Conservation (phyloP, 2,113 vertebrate species). For the Emydocephalus ijimae region DNA sequence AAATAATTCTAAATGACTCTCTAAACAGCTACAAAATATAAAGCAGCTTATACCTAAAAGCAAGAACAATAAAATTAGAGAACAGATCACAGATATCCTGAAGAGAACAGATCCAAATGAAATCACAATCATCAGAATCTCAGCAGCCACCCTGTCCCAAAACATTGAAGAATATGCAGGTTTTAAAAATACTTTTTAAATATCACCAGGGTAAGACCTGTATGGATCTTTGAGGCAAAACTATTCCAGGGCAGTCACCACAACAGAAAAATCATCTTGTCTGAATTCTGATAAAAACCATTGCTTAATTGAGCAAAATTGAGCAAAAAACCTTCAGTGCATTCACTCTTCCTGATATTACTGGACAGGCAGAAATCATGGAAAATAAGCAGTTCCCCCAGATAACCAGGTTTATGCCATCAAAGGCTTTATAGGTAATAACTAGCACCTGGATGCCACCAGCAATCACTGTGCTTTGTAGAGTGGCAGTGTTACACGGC, state of each 20-base stretch:
- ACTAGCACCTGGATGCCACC: neutral
- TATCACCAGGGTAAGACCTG: neutral
- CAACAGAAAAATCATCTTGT: neutral
- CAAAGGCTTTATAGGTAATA: neutral
- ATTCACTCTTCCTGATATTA: neutral
- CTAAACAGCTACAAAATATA: neutral
- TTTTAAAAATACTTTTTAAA: neutral
- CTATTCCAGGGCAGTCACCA: neutral
- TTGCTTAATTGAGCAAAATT: neutral
- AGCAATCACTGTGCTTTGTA: neutral
- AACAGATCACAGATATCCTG: neutral
- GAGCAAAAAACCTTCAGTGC: neutral
- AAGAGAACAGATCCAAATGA: neutral
- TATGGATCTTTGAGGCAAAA: neutral
- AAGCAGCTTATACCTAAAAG: neutral
- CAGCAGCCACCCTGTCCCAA: neutral
- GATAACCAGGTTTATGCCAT: neutral
- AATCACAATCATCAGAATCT: neutral
- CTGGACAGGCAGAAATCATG: neutral
- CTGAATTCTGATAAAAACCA: neutral
- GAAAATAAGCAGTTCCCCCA: neutral
- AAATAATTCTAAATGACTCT: neutral
- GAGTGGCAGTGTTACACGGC: neutral
- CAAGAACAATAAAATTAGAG: neutral
- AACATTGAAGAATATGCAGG: neutral